Base-by-base conservation (phyloP, 2,113 vertebrate genomes). In the Laticauda colubrina region DNA sequence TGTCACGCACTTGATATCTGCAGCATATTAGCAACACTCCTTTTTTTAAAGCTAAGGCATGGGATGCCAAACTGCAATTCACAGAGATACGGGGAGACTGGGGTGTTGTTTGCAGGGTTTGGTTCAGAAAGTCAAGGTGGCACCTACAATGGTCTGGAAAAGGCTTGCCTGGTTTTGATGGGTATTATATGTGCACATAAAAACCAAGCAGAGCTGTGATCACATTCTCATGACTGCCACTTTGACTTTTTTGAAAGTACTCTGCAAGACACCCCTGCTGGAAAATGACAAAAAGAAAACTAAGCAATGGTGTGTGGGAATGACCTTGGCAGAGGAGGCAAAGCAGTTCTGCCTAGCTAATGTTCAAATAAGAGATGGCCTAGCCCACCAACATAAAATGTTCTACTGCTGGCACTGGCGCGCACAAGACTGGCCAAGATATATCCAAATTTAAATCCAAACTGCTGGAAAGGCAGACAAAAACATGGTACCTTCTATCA, bases 1-100 rank as follows among this genome's bases (percentile, higher is more conserved):
- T 92, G 88, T 91, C 88, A 92, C 14, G 24, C 0, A 34, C 24
- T 4, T 57, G 85, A 93, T 23, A 94, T 43, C 93, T 92, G 92
- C 59, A 43, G 48, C 51, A 12, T 59, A 3, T 20, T 39, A 18
- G 81, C 55, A 93, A 91, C 48, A 55, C 51, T 54, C 20, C 54
- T 21, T 59, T 45, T 45, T 18, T 57, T 59, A 89, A 51, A 93
- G 94, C 1, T 57, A 26, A 39, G 10, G 20, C 7, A 11, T 1
- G 0, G 85, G 29, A 89, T 61, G 87, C 93, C n/a, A 0, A 20
- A 24, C 51, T 59, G 5, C 15, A 92, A 29, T 64, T 23, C 29
- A 24, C 39, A 90, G 89, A 34, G 53, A 54, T 34, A 21, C 2
- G 14, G 15, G 8, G 53, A 9, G 18, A 23, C 11, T 5, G 1